Percentiles rank a stretch among this genome's conserved stretches.
Conservation (phyloP, 2,797 vertebrate species). For the Silurus aristotelis region DNA sequence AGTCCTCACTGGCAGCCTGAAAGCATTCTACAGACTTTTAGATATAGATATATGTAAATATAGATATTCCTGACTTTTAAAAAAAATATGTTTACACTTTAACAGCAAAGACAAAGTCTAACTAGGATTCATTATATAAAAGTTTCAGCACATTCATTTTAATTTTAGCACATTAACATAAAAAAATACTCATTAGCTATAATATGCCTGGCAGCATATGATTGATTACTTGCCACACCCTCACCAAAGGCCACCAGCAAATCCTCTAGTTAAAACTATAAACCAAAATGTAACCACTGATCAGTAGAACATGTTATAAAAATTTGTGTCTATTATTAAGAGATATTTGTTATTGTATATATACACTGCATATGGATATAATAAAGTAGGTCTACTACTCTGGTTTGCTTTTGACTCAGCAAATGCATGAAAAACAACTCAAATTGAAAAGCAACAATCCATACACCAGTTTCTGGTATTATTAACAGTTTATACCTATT, state of each 20-base stretch:
- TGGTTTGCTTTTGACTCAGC: neutral
- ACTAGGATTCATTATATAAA: too few relatives aligned
- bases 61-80: neutral
- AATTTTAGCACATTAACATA: too few relatives aligned
- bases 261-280: neutral
- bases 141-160: too few relatives aligned
- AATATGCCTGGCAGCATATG: neutral
- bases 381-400: neutral
- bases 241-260: neutral
- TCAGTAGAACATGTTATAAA: neutral
- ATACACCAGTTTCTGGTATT: neutral
- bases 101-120: neutral
- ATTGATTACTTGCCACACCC: slow-evolving; percentile 21
- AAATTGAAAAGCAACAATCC: neutral
- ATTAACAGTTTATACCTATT: too few relatives aligned
- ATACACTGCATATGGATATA: too few relatives aligned
- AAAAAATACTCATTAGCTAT: neutral
- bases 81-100: neutral
- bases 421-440: neutral
- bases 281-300: neutral
- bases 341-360: too few relatives aligned
- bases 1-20: slow-evolving; percentile 3
- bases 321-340: neutral
- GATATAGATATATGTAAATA: neutral
- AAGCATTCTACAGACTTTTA: neutral